phyloP scores from a whole-genome alignment of 2,113 vertebrate species.

The Coptodon rendalli region DNA sequence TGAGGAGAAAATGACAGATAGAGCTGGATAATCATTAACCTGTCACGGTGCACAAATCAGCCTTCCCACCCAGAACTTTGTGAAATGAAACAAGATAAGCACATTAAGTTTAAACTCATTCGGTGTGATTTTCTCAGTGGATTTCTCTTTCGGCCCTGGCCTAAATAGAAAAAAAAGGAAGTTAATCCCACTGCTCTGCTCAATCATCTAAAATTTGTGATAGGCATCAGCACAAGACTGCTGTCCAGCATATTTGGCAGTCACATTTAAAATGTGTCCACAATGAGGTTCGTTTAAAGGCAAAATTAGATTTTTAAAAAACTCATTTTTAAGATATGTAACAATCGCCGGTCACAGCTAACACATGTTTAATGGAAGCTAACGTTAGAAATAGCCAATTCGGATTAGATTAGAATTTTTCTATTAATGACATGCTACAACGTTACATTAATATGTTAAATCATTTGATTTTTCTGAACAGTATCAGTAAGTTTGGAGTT shows the following conservation, averaged over 20 bases:
- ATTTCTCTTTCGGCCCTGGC: neutral
- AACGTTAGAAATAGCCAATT: neutral
- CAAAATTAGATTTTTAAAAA: neutral
- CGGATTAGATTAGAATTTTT: neutral
- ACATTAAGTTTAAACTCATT: slow-evolving; percentile 17
- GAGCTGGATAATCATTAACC: slow-evolving; percentile 39
- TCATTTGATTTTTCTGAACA: neutral
- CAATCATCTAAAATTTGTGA: neutral
- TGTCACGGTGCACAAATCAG: slow-evolving; percentile 31
- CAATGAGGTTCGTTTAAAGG: neutral
- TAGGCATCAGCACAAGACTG: neutral
- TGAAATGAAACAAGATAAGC: slow-evolving; percentile 27
- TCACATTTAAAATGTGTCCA: neutral
- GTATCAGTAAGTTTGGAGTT: neutral
- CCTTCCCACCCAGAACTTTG: neutral
- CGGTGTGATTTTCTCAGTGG: neutral
- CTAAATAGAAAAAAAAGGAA: neutral
- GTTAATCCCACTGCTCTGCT: neutral
- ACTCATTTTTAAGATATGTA: neutral
- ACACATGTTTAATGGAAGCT: neutral
- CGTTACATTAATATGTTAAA: neutral
- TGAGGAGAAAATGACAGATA: slow-evolving; percentile 8
- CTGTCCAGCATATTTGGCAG: neutral
- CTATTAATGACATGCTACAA: neutral
- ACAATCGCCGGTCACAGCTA: neutral